phyloP scores from a whole-genome alignment of 2,113 vertebrate species.

The Rhinichthys klamathensis region DNA sequence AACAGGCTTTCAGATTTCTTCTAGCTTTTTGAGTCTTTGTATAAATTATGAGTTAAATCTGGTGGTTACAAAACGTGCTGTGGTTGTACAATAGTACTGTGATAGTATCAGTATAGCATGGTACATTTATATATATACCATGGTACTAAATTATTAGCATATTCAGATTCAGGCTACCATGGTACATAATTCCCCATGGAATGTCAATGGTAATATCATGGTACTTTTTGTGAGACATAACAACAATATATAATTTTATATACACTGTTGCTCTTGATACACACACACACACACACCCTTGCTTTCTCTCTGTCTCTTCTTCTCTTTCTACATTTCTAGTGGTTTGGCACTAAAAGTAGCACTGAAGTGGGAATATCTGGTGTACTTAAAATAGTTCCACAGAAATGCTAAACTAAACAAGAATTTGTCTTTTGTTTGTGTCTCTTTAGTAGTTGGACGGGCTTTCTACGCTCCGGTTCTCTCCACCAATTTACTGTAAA shows the following conservation, averaged over 20 bases:
- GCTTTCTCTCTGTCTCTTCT: conserved; percentile 1
- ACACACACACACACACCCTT: conserved; percentile 1
- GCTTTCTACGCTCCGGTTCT: conserved; percentile 17
- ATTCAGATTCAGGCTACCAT: neutral
- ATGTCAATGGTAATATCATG: neutral
- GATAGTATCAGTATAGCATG: neutral
- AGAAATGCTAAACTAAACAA: conserved; percentile 48
- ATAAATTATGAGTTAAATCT: neutral
- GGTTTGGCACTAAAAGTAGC: conserved; percentile 43
- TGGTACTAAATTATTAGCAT: neutral
- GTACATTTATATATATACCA: neutral
- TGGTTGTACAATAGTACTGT: neutral
- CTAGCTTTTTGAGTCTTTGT: neutral
- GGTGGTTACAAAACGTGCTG: neutral
- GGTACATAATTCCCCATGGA: neutral
- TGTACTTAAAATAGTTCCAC: conserved; percentile 42
- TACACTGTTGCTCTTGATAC: neutral
- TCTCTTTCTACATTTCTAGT: conserved; percentile 41
- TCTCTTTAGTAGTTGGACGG: conserved; percentile 39
- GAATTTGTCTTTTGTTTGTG: conserved; percentile 51
- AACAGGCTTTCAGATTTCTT: neutral
- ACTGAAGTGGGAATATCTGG: conserved; percentile 45
- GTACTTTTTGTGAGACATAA: neutral
- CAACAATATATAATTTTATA: neutral
- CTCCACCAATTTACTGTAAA: conserved; percentile 48